A percentile compares a stretch with the other conserved stretches of the same genome.
Evolutionary conservation across 2,888 invertebrate species (phyloP).

Genomic region (Notocelia uddmanniana): DNA sequence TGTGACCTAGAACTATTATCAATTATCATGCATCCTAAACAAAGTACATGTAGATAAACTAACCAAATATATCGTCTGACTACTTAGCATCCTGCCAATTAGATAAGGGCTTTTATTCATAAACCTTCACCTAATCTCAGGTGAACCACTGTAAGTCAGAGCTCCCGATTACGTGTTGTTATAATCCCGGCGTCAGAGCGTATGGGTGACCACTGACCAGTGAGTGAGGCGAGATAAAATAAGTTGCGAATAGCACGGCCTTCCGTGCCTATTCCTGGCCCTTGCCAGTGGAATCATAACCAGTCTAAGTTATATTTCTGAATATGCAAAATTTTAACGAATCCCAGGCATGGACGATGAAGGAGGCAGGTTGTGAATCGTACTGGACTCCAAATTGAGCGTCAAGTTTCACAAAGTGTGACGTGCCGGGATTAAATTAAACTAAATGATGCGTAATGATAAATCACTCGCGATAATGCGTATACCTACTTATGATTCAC

Average conservation of each 20-base stretch:
- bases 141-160: not conserved
- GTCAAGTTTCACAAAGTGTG: conserved; percentile 29
- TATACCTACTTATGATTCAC: not conserved
- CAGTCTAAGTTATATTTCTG: too few species aligned
- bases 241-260: too few species aligned
- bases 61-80: conserved; percentile 6
- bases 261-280: too few species aligned
- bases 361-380: not conserved
- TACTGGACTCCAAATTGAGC: conserved; percentile 26
- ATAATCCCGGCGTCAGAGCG: too few species aligned
- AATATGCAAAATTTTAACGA: not conserved
- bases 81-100: conserved; percentile 39
- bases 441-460: conserved; percentile 32
- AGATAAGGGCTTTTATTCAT: conserved; percentile 28
- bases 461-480: conserved; percentile 3
- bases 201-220: too few species aligned
- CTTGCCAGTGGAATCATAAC: too few species aligned
- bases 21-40: conserved; percentile 3
- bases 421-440: conserved; percentile 40
- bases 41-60: conserved; percentile 22
- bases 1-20: conserved; percentile 15
- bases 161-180: too few species aligned
- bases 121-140: not conserved
- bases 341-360: not conserved
- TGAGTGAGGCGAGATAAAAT: too few species aligned